A percentile compares a stretch with the other conserved stretches of the same genome.
Evolutionary conservation across 1,140 invertebrate species (phyloP).

Genomic region (Nymphalis io): DNA sequence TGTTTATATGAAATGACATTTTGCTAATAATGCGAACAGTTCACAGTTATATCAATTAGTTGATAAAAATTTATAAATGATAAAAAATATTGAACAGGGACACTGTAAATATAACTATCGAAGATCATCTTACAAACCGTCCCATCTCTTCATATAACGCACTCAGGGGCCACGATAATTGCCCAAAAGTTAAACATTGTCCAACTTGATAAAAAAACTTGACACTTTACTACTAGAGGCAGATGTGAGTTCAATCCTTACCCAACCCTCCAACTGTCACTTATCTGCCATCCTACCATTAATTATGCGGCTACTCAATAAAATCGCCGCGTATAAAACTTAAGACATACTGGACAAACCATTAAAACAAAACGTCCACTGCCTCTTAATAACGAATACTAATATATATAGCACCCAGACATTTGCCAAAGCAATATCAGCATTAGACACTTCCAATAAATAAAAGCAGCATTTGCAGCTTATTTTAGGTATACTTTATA

Average conservation of each 20-base stretch:
- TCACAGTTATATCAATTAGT: background rate
- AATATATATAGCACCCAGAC: conserved; percentile 42
- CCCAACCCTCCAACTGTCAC: conserved; percentile 5
- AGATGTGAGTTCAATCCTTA: conserved; percentile 13
- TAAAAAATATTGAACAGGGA: conserved; percentile 42
- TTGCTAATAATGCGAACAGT: background rate
- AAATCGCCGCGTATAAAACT: conserved; percentile 75
- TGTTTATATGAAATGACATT: background rate
- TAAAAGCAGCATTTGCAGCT: background rate
- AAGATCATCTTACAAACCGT: conserved; percentile 51
- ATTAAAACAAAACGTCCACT: conserved; percentile 63
- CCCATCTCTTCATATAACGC: conserved; percentile 43
- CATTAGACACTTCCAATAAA: conserved; percentile 21
- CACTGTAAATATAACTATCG: conserved; percentile 43
- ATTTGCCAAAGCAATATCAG: conserved; percentile 21
- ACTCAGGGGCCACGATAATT: conserved; percentile 43
- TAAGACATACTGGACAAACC: conserved; percentile 69
- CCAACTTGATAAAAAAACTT: conserved; percentile 65
- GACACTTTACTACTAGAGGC: conserved; percentile 49
- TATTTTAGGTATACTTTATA: background rate
- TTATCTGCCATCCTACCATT: conserved; percentile 46
- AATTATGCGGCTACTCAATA: conserved; percentile 74
- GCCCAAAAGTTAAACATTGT: conserved; percentile 56
- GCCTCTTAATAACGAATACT: conserved; percentile 51
- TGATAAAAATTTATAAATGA: background rate